Percentiles rank a stretch among this genome's conserved stretches.
These are phyloP conservation scores for Parasteatoda lunata DNA, from an alignment of 2,888 invertebrate species.

Conservation along the genomic window DNA sequence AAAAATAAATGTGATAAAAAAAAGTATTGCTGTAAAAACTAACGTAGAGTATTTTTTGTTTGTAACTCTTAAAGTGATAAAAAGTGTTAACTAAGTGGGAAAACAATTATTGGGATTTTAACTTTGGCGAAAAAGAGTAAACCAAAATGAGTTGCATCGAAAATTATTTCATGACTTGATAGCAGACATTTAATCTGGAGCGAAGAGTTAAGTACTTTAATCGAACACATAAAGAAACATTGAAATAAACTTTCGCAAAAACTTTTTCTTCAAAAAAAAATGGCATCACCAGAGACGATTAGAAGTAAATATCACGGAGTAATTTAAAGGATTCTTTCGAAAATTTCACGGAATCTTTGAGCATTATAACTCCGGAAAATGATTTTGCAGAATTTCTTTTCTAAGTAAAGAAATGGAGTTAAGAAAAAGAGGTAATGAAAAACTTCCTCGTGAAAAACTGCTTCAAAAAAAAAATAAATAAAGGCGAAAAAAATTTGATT, in stretches of 20 bases:
- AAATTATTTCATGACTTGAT: too few species aligned
- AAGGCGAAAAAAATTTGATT: constrained; percentile 40
- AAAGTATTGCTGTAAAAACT: too few species aligned
- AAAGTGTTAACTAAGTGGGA: too few species aligned
- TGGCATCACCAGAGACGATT: constrained; percentile 41
- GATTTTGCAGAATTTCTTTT: constrained; percentile 19
- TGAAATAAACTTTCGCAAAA: constrained; percentile 15
- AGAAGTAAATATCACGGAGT: constrained; percentile 47
- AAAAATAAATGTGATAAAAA: too few species aligned
- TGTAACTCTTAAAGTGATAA: too few species aligned
- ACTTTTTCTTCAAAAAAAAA: constrained; percentile 13
- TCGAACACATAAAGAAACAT: constrained; percentile 28
- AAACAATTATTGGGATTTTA: too few species aligned
- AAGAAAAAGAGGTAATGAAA: background rate
- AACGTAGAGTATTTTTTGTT: too few species aligned
- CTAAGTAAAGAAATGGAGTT: background rate
- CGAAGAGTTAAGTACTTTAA: constrained; percentile 35
- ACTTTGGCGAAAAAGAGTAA: too few species aligned
- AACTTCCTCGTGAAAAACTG: background rate
- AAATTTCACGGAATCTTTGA: constrained; percentile 21
- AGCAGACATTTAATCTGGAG: too few species aligned
- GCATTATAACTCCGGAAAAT: constrained; percentile 44
- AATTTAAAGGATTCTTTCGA: constrained; percentile 45
- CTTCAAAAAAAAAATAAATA: constrained; percentile 11
- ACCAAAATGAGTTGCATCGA: too few species aligned